A percentile compares a stretch with the other conserved stretches of the same genome.
Conservation (phyloP, 1,140 invertebrate species). For the Prorops nasuta region DNA sequence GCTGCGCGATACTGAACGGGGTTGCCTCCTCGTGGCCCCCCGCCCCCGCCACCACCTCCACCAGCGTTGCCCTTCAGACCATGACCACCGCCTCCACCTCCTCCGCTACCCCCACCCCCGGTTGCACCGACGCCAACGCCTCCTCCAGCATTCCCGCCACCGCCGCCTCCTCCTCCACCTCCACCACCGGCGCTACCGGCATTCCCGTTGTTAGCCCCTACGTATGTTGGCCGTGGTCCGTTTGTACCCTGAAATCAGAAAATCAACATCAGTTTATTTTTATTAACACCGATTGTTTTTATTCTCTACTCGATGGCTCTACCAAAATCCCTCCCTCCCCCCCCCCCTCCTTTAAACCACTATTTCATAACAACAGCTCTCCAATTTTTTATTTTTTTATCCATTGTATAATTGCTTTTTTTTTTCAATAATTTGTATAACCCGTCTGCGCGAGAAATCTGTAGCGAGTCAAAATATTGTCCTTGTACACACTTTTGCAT, state of each 20-base stretch:
- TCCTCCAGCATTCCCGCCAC: slow-evolving; percentile 21
- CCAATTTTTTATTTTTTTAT: no score
- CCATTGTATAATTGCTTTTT: no score
- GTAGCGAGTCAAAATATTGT: no score
- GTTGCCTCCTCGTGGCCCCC: slow-evolving; percentile 48
- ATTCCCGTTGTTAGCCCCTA: slow-evolving; percentile 52
- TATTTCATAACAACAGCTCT: no score
- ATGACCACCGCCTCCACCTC: slow-evolving; percentile 13
- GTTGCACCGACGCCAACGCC: slow-evolving; percentile 18
- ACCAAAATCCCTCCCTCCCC: no score
- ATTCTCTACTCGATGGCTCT: no score
- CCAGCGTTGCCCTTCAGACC: slow-evolving; percentile 16
- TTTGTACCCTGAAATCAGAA: slow-evolving; percentile 46
- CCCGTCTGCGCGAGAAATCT: no score
- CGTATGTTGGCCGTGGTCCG: slow-evolving; percentile 51
- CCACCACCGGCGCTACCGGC: slow-evolving; percentile 44
- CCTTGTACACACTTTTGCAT: no score
- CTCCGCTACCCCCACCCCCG: slow-evolving; percentile 6
- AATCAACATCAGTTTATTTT: no score
- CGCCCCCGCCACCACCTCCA: slow-evolving; percentile 27
- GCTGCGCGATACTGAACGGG: slow-evolving; percentile 52
- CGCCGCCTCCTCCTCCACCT: slow-evolving; percentile 29
- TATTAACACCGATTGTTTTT: no score
- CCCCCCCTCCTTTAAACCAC: no score
- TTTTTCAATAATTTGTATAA: no score